Conservation (phyloP, 2,888 invertebrate genomes). For the Nephrotoma guestfalica region DNA sequence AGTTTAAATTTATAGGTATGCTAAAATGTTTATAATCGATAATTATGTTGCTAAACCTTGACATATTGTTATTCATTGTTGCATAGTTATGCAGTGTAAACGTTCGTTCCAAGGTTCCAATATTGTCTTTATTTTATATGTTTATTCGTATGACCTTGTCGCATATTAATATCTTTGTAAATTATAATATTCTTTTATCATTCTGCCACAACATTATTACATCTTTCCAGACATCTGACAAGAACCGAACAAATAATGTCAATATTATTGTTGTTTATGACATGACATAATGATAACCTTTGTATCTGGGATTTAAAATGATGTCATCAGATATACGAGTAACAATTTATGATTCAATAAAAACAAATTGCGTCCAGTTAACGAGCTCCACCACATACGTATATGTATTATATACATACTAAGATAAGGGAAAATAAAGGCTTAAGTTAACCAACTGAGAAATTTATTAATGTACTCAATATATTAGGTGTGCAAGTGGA, state of each 20-base stretch:
- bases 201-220: too few species aligned
- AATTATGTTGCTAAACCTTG: background rate
- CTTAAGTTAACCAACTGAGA: background rate
- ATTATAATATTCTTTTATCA: too few species aligned
- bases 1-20: background rate
- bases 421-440: background rate
- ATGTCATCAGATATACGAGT: background rate
- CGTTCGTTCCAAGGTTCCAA: too few species aligned
- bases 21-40: background rate
- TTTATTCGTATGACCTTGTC: too few species aligned
- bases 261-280: background rate
- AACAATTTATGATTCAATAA: background rate
- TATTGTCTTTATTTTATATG: too few species aligned
- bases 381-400: background rate
- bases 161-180: too few species aligned
- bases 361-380: background rate
- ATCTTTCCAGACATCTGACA: too few species aligned
- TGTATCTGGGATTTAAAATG: background rate
- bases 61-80: background rate
- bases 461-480: background rate
- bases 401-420: background rate
- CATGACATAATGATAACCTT: background rate
- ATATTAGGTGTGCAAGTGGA: too few species aligned
- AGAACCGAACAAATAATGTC: too few species aligned
- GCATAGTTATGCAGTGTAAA: too few species aligned